phyloP scores from a whole-genome alignment of 2,797 vertebrate species.

The Etheostoma perlongum region DNA sequence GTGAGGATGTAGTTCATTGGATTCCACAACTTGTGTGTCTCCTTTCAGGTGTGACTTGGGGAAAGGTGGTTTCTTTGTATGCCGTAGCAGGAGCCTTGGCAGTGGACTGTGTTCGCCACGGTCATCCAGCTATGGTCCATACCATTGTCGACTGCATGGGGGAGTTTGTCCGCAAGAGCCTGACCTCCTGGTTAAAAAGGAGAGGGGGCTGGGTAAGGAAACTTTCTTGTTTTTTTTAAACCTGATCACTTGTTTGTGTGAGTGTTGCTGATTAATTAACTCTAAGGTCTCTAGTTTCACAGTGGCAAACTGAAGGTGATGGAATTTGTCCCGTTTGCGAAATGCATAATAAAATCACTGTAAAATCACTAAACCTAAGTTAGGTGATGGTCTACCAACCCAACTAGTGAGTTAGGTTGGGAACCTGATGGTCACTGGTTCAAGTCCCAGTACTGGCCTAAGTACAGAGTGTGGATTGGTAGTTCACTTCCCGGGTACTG shows the following conservation, averaged over 20 bases:
- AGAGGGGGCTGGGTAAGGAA: constrained; percentile 96
- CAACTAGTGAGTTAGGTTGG: no score
- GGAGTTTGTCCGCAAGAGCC: constrained; percentile 94
- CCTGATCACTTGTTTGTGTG: not conserved
- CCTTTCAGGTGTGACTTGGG: constrained; percentile 94
- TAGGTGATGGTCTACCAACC: no score
- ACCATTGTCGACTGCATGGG: constrained; percentile 97
- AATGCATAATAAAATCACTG: not conserved
- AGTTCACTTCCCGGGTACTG: no score
- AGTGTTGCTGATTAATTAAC: not conserved
- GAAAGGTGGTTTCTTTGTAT: constrained; percentile 97
- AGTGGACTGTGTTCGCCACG: constrained; percentile 94
- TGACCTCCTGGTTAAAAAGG: constrained; percentile 91
- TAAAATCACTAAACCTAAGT: not conserved
- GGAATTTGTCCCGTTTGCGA: not conserved
- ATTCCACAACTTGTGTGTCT: not conserved
- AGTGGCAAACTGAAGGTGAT: not conserved
- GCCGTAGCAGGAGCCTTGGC: constrained; percentile 94
- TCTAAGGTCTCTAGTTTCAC: not conserved
- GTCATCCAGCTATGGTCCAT: constrained; percentile 93
- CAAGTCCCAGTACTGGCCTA: no score
- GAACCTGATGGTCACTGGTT: no score
- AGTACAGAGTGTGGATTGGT: no score
- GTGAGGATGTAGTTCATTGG: not conserved
- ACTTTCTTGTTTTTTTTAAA: not conserved